Base-by-base conservation (phyloP, 2,113 vertebrate genomes). In the Oreochromis aureus region DNA sequence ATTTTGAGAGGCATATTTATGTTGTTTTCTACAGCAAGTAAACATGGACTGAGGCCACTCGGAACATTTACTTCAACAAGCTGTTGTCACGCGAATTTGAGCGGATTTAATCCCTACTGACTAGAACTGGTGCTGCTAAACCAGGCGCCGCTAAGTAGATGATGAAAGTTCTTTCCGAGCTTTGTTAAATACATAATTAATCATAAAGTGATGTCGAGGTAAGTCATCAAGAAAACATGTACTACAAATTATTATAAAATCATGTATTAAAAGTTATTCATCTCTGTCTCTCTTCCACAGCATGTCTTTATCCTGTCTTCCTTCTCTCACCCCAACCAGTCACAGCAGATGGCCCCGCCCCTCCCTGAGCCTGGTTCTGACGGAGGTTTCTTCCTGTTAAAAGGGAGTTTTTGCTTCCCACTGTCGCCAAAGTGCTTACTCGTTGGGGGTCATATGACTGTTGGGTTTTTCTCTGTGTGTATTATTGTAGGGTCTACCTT, bases 81-180 rank as follows among this genome's bases (percentile, higher is more conserved):
- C 71, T 61, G 39, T 19, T 76, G 83, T 66, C 79, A 78, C 36
- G 48, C 32, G 9, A 46, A 30, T 84, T 55, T 73, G 27, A 80
- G 59, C 5, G n/a, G 32, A 83, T 81, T 86, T 69, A 90, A 86
- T 86, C 87, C 56, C 79, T 3, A 15, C 18, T 82, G 91, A 86
- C 39, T n/a, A 73, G 44, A 61, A 73, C 1, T 55, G n/a, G 83
- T 32, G 63, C 5, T 13, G 15, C 71, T 63, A 69, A 61, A 22
- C 41, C 24, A 22, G n/a, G 85, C 22, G 51, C 5, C 10, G 11
- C 46, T 36, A 69, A 61, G 0, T 34, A 0, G 30, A 63, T 63
- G 59, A 63, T 36, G 59, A 63, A 63, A 80, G 46, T 80, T 82
- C 48, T 54, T 58, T 61, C 32, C 10, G 5, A 53, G 48, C 15